Conservation (phyloP, 2,797 vertebrate genomes). For the Taenioides sp. region DNA sequence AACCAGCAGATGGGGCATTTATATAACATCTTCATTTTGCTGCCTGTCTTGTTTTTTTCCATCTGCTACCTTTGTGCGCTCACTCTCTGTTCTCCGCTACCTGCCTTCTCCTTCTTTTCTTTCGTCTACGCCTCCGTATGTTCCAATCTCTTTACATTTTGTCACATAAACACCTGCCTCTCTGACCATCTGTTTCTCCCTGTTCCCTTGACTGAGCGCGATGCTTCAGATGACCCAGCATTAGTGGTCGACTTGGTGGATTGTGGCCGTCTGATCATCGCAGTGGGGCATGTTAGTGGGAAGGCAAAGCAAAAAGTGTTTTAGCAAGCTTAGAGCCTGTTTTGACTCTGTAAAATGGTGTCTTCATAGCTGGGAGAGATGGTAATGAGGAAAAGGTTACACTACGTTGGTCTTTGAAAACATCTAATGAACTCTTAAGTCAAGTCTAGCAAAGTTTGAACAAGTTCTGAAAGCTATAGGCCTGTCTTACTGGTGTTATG, state of each 20-base stretch:
- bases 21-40: slow-evolving; percentile 35
- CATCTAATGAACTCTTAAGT: slow-evolving; percentile 13
- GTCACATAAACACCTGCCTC: slow-evolving; percentile 40
- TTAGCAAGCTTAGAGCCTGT: background rate
- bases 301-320: background rate
- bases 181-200: slow-evolving; percentile 41
- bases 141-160: slow-evolving; percentile 50
- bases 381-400: slow-evolving; percentile 12
- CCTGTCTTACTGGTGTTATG: background rate
- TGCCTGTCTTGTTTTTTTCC: slow-evolving; percentile 28
- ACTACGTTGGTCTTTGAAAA: slow-evolving; percentile 10
- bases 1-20: slow-evolving; percentile 40
- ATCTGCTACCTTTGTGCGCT: slow-evolving; percentile 35
- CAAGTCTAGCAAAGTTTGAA: background rate
- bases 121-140: slow-evolving; percentile 36
- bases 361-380: background rate
- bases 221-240: slow-evolving; percentile 15
- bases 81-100: background rate
- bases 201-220: background rate
- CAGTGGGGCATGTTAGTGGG: background rate
- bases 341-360: slow-evolving; percentile 7
- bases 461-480: background rate
- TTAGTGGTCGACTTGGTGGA: background rate
- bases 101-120: background rate
- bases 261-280: background rate